Conservation (phyloP, 2,113 vertebrate genomes). For the Cyprinodon variegatus region DNA sequence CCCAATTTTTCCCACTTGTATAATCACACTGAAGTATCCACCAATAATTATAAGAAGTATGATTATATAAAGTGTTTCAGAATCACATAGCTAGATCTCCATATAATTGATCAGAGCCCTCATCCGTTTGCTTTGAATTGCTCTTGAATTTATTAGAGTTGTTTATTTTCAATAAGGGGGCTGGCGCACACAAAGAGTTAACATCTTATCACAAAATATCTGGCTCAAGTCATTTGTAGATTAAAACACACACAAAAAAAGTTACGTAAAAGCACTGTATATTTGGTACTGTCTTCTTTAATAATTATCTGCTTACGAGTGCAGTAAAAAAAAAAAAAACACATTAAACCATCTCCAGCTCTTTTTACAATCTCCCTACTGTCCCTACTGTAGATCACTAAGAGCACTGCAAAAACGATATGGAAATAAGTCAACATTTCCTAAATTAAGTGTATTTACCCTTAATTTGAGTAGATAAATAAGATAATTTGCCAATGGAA, state of each 20-base stretch:
- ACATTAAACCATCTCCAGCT: no score
- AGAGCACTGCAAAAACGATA: no score
- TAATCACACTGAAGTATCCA: slow-evolving; percentile 23
- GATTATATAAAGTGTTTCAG: slow-evolving; percentile 31
- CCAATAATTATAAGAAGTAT: slow-evolving; percentile 26
- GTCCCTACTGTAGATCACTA: no score
- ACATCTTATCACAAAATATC: slow-evolving; percentile 35
- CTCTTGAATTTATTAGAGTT: slow-evolving; percentile 29
- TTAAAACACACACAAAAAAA: slow-evolving; percentile 1
- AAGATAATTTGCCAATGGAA: no score
- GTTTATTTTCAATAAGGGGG: slow-evolving; percentile 11
- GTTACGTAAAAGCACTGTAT: neutral
- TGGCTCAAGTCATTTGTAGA: slow-evolving; percentile 11
- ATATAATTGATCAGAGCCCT: slow-evolving; percentile 38
- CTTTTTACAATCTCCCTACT: no score
- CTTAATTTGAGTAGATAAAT: no score
- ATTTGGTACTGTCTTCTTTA: slow-evolving; percentile 34
- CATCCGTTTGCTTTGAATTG: slow-evolving; percentile 7
- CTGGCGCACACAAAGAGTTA: slow-evolving; percentile 9
- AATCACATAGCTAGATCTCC: neutral
- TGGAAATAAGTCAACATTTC: no score
- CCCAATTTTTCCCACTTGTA: slow-evolving; percentile 29
- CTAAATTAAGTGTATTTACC: no score
- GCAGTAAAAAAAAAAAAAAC: no score
- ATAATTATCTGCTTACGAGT: no score